phyloP scores from a whole-genome alignment of 2,797 vertebrate species.

The Ctenopoma kingsleyae region DNA sequence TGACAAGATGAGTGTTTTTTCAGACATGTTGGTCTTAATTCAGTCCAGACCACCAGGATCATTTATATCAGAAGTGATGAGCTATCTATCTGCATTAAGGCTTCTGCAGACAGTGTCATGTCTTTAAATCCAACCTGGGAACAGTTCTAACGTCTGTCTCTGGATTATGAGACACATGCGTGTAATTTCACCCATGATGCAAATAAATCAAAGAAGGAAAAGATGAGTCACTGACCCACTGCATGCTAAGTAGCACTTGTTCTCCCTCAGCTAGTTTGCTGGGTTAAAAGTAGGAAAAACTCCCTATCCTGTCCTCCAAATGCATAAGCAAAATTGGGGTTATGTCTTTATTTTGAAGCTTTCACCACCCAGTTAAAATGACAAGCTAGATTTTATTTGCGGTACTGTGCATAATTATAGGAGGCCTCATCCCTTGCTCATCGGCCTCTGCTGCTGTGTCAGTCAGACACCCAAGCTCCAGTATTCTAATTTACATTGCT shows the following conservation, averaged over 20 bases:
- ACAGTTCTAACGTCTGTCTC: slow-evolving; percentile 12
- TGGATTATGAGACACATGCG: slow-evolving; percentile 51
- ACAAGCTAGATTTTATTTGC: slow-evolving; percentile 68
- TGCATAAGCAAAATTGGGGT: slow-evolving; percentile 45
- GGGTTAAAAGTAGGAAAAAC: slow-evolving; percentile 64
- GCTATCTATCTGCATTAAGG: slow-evolving; percentile 8
- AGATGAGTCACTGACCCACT: slow-evolving; percentile 68
- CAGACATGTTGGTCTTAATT: slow-evolving; percentile 31
- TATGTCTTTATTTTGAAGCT: slow-evolving; percentile 72
- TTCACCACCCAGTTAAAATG: slow-evolving; percentile 76
- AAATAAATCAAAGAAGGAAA: slow-evolving; percentile 74
- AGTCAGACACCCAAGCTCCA: slow-evolving; percentile 26
- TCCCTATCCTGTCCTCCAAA: slow-evolving; percentile 50
- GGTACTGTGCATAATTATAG: slow-evolving; percentile 68
- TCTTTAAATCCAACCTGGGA: slow-evolving; percentile 38
- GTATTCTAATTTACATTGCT: slow-evolving; percentile 4
- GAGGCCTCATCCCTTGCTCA: slow-evolving; percentile 64
- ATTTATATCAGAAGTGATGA: slow-evolving; percentile 23
- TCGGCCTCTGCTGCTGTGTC: slow-evolving; percentile 43
- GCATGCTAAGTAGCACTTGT: slow-evolving; percentile 71
- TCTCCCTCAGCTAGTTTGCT: slow-evolving; percentile 57
- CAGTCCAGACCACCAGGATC: slow-evolving; percentile 5
- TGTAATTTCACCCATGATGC: slow-evolving; percentile 67
- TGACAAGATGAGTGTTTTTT: slow-evolving; percentile 1
- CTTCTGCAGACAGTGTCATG: slow-evolving; percentile 13